Percentiles rank a stretch among this genome's conserved stretches.
phyloP scores from a whole-genome alignment of 2,113 vertebrate genomes.

The Macaca nemestrina region DNA sequence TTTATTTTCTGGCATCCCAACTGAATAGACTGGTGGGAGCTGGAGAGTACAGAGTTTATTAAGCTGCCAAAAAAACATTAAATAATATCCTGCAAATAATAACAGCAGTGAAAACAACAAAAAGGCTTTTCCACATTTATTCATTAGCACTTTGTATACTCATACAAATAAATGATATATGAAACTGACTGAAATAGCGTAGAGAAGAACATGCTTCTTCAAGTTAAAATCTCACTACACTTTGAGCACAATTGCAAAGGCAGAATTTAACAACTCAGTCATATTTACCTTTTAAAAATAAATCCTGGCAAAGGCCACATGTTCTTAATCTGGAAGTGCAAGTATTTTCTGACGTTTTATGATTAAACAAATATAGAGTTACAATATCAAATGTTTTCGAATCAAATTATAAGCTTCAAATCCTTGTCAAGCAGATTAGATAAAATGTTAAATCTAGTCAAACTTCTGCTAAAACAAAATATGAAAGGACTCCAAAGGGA shows the following conservation, averaged over 20 bases:
- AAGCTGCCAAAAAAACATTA: conserved; percentile 58
- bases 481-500: background rate
- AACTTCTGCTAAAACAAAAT: conserved; percentile 7
- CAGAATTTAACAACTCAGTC: conserved; percentile 39
- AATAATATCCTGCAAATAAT: conserved; percentile 49
- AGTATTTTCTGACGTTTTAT: conserved; percentile 27
- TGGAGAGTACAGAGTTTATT: conserved; percentile 17
- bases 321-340: background rate
- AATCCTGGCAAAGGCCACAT: background rate
- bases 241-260: conserved; percentile 29
- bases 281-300: conserved; percentile 52
- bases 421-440: background rate
- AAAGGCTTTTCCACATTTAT: conserved; percentile 28
- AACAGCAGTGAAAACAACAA: background rate
- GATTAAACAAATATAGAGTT: conserved; percentile 2
- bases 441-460: background rate
- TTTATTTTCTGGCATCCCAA: conserved; percentile 27
- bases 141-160: conserved; percentile 58
- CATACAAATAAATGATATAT: conserved; percentile 56
- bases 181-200: background rate
- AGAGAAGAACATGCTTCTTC: conserved; percentile 5
- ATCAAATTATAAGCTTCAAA: conserved; percentile 32
- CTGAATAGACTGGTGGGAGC: background rate
- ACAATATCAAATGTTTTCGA: conserved; percentile 11
- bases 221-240: background rate